Conservation (phyloP, 2,888 invertebrate genomes). For the Ormyrus labotus region DNA sequence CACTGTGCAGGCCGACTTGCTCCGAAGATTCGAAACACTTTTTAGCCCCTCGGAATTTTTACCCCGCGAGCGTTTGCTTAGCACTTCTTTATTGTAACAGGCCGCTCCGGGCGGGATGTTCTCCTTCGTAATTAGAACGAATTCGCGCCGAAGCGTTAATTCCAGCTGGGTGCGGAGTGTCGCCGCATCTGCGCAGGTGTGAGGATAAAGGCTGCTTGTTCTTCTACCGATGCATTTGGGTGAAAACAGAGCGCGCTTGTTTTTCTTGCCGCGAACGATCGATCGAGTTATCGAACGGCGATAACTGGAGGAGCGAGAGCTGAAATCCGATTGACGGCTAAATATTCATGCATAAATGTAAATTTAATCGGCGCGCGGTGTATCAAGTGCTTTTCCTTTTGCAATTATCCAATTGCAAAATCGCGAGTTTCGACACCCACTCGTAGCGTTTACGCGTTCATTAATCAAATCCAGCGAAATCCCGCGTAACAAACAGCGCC, state of each 20-base stretch:
- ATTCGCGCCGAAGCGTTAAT: slow-evolving; percentile 17
- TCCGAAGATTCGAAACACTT: background rate
- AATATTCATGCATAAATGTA: no score
- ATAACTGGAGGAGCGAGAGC: no score
- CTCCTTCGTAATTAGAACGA: slow-evolving; percentile 23
- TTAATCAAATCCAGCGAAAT: no score
- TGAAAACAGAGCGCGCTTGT: background rate
- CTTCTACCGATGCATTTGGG: background rate
- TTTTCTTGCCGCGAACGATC: background rate
- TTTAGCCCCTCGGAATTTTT: background rate
- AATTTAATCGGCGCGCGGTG: no score
- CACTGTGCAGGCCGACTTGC: background rate
- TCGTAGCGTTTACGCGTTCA: no score
- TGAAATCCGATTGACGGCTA: no score
- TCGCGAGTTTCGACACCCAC: no score
- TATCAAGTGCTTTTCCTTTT: no score
- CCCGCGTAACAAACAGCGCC: no score
- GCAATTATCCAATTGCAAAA: no score
- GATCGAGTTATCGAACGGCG: no score
- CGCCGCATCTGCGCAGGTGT: background rate
- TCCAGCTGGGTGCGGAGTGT: background rate
- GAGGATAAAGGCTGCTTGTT: slow-evolving; percentile 2
- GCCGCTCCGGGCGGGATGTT: background rate
- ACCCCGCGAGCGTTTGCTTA: slow-evolving; percentile 16
- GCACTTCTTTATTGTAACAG: slow-evolving; percentile 23